Evolutionary conservation across 2,888 invertebrate genomes (phyloP).

Genomic region (Scaeva pyrastri): DNA sequence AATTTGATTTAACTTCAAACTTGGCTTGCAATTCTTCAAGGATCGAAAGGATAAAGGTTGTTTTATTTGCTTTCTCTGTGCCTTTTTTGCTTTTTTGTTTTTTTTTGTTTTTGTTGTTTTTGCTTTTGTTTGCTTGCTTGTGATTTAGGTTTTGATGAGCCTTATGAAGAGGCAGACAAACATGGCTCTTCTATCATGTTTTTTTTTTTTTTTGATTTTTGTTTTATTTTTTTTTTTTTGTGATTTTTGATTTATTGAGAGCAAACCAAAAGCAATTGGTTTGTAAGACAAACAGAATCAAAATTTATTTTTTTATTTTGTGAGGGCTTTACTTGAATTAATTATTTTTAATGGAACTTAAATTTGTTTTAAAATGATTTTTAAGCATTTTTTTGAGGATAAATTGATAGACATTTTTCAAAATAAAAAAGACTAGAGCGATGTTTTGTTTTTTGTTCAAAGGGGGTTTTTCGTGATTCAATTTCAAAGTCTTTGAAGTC

Average conservation of each 20-base stretch:
- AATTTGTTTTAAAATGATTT: no score
- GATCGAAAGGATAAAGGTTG: not conserved
- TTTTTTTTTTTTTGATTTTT: not conserved
- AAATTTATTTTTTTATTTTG: not conserved
- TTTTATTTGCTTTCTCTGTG: not conserved
- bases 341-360: constrained; percentile 6
- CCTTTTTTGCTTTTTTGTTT: constrained; percentile 15
- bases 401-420: no score
- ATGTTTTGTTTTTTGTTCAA: no score
- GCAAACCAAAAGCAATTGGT: constrained; percentile 5
- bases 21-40: constrained; percentile 28
- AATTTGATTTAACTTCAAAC: constrained; percentile 30
- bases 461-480: no score
- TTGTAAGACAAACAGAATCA: not conserved
- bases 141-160: constrained; percentile 21
- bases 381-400: no score
- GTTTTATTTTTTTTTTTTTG: not conserved
- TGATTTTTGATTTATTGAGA: not conserved
- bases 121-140: constrained; percentile 25
- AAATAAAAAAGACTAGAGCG: no score
- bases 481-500: no score
- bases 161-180: constrained; percentile 20
- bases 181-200: not conserved
- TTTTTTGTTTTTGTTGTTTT: constrained; percentile 8
- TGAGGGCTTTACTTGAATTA: not conserved